Base-by-base conservation (phyloP, 64 coral and sea anemone species). In the Pocillopora verrucosa region DNA sequence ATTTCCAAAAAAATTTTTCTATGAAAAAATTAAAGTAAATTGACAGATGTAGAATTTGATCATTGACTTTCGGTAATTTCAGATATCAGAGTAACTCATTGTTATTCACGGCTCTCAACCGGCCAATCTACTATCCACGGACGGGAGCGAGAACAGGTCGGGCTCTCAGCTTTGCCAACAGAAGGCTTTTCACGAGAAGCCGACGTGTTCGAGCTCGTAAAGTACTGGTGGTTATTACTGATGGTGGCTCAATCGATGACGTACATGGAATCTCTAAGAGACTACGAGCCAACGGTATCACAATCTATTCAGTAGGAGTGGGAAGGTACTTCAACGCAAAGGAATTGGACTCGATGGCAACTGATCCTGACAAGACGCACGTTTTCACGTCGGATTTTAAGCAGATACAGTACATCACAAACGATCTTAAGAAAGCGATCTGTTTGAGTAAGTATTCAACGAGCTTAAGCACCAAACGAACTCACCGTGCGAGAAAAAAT, bases 341-440 rank as follows among this genome's bases (percentile, higher is more conserved):
- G 25, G 76, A 93, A 34, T 59, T 96, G 19, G 89, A 90, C 30
- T 77, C 86, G 14, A 93, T 96, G 64, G 94, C 91, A 57, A 89
- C 94, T 22, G 67, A 87, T 72, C 84, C 76, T 12, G 62, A 79
- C 60, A 92, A 92, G 38, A 59, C 84, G 15, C 90, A 92, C 17
- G 90, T 92, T 12, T 92, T 92, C 25, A 92, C 90, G 10, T 92
- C 90, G 24, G 90, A 87, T 35, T 92, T 84, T 76, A 92, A 87
- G 73, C 90, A 92, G 62, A 25, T 92, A 30, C 60, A 79, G 16
- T 77, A 92, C 76, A 92, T 92, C 61, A 80, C 38, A 15, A 92
- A 65, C 65, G 90, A 92, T 30, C 72, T 92, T 19, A 92, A 92
- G 83, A 92, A 92, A 74, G 72, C 76, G 36, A 92, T 92, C 72